Base-by-base conservation (phyloP, 2,113 vertebrate genomes). In the Pygoscelis antarcticus region DNA sequence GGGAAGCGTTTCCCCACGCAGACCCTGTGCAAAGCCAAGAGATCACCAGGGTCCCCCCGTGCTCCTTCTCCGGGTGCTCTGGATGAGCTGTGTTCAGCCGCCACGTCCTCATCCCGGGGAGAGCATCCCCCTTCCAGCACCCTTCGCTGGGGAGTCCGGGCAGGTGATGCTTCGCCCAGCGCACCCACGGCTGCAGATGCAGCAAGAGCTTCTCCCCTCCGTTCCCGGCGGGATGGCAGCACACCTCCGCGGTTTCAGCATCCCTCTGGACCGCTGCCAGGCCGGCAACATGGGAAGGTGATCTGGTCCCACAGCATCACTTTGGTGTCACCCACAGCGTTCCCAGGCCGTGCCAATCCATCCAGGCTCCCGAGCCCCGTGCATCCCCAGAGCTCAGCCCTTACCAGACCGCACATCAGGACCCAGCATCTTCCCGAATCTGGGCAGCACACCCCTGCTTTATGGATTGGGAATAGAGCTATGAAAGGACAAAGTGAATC, bases 201-300 rank as follows among this genome's bases (percentile, higher is more conserved):
- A 32, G 47, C 42, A 20, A 29, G 68, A 74, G 49, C 69, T 49
- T 47, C 19, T 47, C 22, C 17, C 7, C 30, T 8, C 27, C 0
- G 0, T 10, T 76, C 80, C 62, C 0, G 0, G 36, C 1, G 13
- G 34, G 65, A 66, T 2, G 27, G 65, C 47, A 54, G 29, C 26
- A 5, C 57, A 18, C 0, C 15, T 3, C 52, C 7, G 0, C 0
- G 1, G 27, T 15, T 18, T 4, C 26, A 11, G 68, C 7, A 46
- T 69, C 84, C 77, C 66, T 16, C 38, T 6, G 83, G 69, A n/a
- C 13, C 3, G 2, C 34, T 21, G 58, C 49, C 74, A 71, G 60
- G 26, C 17, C 1, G 5, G 58, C 14, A 14, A 4, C 12, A 0
- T 1, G 2, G 44, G 66, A 26, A 27, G 58, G 66, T 1, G 83